Evolutionary conservation across 30 jellyfish, hydroid and myxozoan genomes (phyloP).

Genomic region (Pelagia noctiluca): DNA sequence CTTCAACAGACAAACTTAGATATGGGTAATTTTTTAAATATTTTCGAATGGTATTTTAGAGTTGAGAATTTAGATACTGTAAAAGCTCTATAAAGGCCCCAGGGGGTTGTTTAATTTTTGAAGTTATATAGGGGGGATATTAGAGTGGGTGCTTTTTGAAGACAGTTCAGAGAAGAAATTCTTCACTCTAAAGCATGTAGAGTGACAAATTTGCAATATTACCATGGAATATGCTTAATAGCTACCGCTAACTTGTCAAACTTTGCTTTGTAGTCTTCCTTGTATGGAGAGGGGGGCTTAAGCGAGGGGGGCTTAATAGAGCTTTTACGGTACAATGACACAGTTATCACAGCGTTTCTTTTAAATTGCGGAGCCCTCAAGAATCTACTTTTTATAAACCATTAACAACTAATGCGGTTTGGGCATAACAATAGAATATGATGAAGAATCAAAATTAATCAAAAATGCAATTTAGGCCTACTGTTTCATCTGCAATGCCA

Average conservation of each 20-base stretch:
- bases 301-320: neutral
- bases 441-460: neutral
- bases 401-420: neutral
- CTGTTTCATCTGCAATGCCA: conserved; percentile 4
- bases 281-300: conserved; percentile 12
- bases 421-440: neutral
- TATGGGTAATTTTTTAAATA: too few relatives aligned
- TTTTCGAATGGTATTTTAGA: neutral
- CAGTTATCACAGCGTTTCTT: neutral
- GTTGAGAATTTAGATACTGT: neutral
- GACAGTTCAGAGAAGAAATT: too few relatives aligned
- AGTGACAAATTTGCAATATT: too few relatives aligned
- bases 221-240: too few relatives aligned
- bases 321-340: too few relatives aligned
- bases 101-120: neutral
- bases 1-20: too few relatives aligned
- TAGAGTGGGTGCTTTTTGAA: too few relatives aligned
- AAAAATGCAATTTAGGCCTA: neutral
- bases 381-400: neutral
- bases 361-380: neutral
- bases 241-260: too few relatives aligned
- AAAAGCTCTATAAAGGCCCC: neutral
- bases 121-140: too few relatives aligned
- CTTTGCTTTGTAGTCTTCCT: too few relatives aligned
- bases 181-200: too few relatives aligned